Conservation (phyloP, 92 coral and sea anemone genomes). For the Siderastrea siderea region DNA sequence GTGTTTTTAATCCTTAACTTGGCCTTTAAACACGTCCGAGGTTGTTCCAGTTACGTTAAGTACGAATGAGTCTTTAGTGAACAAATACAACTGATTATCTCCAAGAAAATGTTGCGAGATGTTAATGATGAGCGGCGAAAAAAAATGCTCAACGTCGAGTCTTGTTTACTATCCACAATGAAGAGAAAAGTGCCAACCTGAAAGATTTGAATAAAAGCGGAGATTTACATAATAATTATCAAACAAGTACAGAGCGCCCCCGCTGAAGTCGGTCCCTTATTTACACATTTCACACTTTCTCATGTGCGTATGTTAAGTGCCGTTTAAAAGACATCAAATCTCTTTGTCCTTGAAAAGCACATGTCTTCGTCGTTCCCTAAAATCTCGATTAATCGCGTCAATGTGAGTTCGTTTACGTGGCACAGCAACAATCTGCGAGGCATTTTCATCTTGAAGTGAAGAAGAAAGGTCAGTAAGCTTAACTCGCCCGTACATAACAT, state of each 20-base stretch:
- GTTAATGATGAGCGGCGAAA: neutral
- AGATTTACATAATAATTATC: conserved; percentile 47
- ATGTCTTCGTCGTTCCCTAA: neutral
- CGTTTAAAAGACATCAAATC: conserved; percentile 3
- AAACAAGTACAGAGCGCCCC: conserved; percentile 17
- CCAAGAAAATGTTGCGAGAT: neutral
- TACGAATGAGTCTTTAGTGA: neutral
- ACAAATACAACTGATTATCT: neutral
- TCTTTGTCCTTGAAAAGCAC: conserved; percentile 5
- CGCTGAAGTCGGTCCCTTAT: neutral
- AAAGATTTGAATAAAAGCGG: conserved; percentile 35
- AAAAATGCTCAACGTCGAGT: conserved; percentile 1
- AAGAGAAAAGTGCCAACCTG: conserved; percentile 5
- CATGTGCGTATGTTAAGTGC: conserved; percentile 5
- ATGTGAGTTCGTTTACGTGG: neutral
- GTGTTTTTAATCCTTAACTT: neutral
- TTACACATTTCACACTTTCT: conserved; percentile 30
- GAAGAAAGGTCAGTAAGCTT: neutral
- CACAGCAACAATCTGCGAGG: conserved; percentile 2
- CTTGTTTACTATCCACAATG: conserved; percentile 34
- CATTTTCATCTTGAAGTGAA: neutral
- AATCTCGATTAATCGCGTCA: neutral
- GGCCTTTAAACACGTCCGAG: conserved; percentile 3
- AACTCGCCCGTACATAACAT: neutral
- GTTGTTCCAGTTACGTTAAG: neutral